These are phyloP conservation scores for Gari tellinella DNA, from an alignment of 2,888 invertebrate species.

Conservation along the genomic window DNA sequence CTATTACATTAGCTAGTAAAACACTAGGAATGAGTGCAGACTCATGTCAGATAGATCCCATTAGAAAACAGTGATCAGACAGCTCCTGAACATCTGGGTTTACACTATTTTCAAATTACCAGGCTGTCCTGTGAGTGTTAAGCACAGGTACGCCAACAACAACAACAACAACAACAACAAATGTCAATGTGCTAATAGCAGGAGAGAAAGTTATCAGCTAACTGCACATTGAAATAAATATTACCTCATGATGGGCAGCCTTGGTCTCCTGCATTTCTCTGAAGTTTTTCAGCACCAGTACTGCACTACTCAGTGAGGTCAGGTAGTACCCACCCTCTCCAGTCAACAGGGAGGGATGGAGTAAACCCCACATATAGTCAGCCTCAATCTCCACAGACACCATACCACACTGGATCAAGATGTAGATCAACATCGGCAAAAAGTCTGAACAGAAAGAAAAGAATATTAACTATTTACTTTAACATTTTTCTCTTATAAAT, in stretches of 20 bases:
- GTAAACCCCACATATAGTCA: slow-evolving; percentile 96
- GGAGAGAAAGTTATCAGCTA: neutral
- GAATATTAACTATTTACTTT: neutral
- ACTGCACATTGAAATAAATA: neutral
- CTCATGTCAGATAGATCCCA: too few species aligned
- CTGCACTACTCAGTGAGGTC: slow-evolving; percentile 96
- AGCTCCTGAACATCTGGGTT: too few species aligned
- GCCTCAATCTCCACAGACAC: slow-evolving; percentile 97
- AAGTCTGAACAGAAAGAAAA: slow-evolving; percentile 88
- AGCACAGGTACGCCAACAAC: too few species aligned
- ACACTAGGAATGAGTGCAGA: too few species aligned
- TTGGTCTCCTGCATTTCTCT: slow-evolving; percentile 72
- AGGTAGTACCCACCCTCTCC: slow-evolving; percentile 98
- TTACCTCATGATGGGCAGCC: slow-evolving; percentile 69
- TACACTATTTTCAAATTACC: too few species aligned
- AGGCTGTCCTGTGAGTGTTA: too few species aligned
- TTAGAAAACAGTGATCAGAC: too few species aligned
- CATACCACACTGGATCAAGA: slow-evolving; percentile 94
- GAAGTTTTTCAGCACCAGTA: slow-evolving; percentile 93
- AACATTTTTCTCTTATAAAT: too few species aligned
- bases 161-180: neutral
- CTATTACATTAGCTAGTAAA: too few species aligned
- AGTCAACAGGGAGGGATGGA: slow-evolving; percentile 94
- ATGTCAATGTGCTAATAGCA: neutral
- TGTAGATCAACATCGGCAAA: slow-evolving; percentile 95